phyloP scores from a whole-genome alignment of 2,888 invertebrate species.

The Pheosia gnoma region DNA sequence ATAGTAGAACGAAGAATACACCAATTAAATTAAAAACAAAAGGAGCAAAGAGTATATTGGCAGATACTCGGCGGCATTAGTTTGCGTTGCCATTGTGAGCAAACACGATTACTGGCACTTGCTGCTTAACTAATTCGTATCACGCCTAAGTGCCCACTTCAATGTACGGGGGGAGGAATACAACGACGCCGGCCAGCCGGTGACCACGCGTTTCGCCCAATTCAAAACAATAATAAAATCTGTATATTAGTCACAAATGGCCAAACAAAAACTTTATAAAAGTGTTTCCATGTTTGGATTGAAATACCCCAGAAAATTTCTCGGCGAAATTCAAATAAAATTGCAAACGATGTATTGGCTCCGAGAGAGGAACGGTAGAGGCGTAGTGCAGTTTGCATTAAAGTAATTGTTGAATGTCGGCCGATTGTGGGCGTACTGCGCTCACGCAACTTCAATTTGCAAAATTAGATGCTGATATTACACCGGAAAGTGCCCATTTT shows the following conservation, averaged over 20 bases:
- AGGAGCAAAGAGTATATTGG: slow-evolving; percentile 63
- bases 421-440: slow-evolving; percentile 53
- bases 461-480: slow-evolving; percentile 60
- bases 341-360: slow-evolving; percentile 66
- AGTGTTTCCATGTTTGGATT: slow-evolving; percentile 66
- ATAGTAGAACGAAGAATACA: slow-evolving; percentile 53
- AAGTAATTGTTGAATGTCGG: slow-evolving; percentile 59
- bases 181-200: slow-evolving; percentile 52
- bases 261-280: slow-evolving; percentile 53
- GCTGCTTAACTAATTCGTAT: slow-evolving; percentile 74
- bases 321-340: slow-evolving; percentile 63
- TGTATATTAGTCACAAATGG: slow-evolving; percentile 58
- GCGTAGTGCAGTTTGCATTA: slow-evolving; percentile 65
- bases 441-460: slow-evolving; percentile 65
- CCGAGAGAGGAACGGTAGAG: slow-evolving; percentile 45
- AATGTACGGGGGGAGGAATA: slow-evolving; percentile 54
- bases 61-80: slow-evolving; percentile 64
- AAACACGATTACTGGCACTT: slow-evolving; percentile 67
- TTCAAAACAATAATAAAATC: slow-evolving; percentile 68
- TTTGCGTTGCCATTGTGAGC: slow-evolving; percentile 73
- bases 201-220: slow-evolving; percentile 54
- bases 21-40: slow-evolving; percentile 62
- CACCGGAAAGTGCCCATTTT: slow-evolving; percentile 46
- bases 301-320: slow-evolving; percentile 52
- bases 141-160: slow-evolving; percentile 60